Conservation (phyloP, 2,888 invertebrate species). For the Xestoiulus laeticollis region DNA sequence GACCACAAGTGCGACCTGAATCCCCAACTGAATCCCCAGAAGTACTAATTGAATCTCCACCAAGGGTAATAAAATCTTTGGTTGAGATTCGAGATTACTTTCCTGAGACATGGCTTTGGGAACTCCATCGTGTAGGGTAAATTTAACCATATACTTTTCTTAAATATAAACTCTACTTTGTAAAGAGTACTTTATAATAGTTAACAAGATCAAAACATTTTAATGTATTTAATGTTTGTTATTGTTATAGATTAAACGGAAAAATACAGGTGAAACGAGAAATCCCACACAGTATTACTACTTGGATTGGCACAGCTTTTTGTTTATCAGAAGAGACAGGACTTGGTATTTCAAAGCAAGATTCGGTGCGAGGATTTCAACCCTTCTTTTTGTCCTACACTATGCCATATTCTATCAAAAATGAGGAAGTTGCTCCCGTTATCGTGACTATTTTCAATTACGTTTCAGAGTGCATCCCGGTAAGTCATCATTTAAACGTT, state of each 20-base stretch:
- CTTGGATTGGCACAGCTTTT: background rate
- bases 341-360: background rate
- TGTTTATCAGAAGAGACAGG: slow-evolving; percentile 35
- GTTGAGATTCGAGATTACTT: slow-evolving; percentile 39
- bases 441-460: slow-evolving; percentile 42
- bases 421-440: slow-evolving; percentile 20
- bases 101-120: slow-evolving; percentile 46
- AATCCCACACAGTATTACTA: slow-evolving; percentile 34
- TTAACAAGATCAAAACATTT: no score
- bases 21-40: background rate
- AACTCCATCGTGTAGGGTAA: slow-evolving; percentile 35
- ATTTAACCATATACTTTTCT: no score
- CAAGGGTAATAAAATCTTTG: background rate
- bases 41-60: background rate
- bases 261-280: background rate
- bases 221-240: background rate
- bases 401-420: slow-evolving; percentile 47
- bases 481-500: background rate
- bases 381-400: slow-evolving; percentile 41
- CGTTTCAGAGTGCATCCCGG: slow-evolving; percentile 4
- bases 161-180: no score
- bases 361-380: background rate
- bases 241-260: background rate
- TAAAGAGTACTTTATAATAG: no score
- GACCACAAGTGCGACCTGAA: background rate